Base-by-base conservation (phyloP, 2,113 vertebrate genomes). In the Lepisosteus oculatus region DNA sequence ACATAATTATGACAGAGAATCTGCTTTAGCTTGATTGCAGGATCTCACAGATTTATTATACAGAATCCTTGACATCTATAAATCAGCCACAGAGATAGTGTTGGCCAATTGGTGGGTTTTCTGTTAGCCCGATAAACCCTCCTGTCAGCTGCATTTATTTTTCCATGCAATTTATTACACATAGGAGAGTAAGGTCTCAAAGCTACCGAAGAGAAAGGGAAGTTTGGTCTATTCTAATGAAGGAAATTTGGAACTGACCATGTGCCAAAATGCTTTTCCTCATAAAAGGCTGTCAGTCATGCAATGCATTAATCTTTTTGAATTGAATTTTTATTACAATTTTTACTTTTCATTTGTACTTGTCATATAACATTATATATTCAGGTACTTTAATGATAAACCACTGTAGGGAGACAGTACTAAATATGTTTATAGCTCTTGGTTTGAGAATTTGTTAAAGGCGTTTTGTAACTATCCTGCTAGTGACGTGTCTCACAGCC, bases 221-320 rank as follows among this genome's bases (percentile, higher is more conserved):
- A 68, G 44, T 61, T 17, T 67, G 64, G 43, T 11, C 55, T 72
- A 43, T 43, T 55, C 70, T 63, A 45, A 65, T 56, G 65, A 72
- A 72, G 65, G 65, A 51, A 71, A 65, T 7, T 41, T 17, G 42
- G 65, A 72, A 65, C 43, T 29, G 51, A 44, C 54, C 70, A 72
- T 62, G 65, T 72, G 70, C 62, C 54, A 51, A 12, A 72, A 64
- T 7, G 2, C 62, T 72, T 43, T 51, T 62, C 41, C 61, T 29
- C 29, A 29, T 29, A 29, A 29, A 29, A 29, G 29, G 29, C 29
- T 29, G 29, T 29, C 29, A 29, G 29, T 29, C 29, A 29, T 29
- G 29, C 29, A 29, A 29, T 29, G 29, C 29, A 29, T 29, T 29
- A 1, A 29, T 29, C 29, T 29, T 29, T 29, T 29, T 29, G 29